Conservation (phyloP, 64 coral and sea anemone genomes). For the Montipora foliosa region DNA sequence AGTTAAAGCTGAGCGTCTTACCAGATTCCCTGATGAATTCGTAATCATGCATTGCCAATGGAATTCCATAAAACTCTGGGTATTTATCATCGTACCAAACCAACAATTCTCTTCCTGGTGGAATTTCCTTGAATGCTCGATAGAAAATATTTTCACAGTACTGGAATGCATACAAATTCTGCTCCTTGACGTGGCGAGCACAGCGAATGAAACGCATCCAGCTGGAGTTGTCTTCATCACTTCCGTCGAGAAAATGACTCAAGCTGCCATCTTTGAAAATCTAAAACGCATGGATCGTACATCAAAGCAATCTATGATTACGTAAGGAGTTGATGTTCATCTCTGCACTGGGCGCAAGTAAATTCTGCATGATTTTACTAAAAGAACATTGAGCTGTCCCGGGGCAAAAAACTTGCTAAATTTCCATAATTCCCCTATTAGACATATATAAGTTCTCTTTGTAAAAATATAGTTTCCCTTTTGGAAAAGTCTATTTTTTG, state of each 20-base stretch:
- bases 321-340: no score
- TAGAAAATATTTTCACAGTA: slow-evolving; percentile 86
- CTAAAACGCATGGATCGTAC: slow-evolving; percentile 7
- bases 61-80: slow-evolving; percentile 75
- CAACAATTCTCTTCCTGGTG: slow-evolving; percentile 55
- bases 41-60: slow-evolving; percentile 71
- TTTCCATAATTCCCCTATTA: no score
- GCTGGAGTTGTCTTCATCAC: slow-evolving; percentile 79
- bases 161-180: slow-evolving; percentile 81
- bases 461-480: no score
- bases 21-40: slow-evolving; percentile 38
- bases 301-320: no score
- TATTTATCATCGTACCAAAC: slow-evolving; percentile 92
- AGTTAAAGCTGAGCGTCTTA: not conserved
- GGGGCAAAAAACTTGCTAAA: no score
- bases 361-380: no score
- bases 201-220: slow-evolving; percentile 92
- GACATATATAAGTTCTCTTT: no score
- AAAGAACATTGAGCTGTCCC: no score
- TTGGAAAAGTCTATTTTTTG: no score
- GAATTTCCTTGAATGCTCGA: slow-evolving; percentile 74
- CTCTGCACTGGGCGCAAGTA: no score
- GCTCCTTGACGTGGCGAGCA: slow-evolving; percentile 68
- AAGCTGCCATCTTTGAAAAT: slow-evolving; percentile 81
- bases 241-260: slow-evolving; percentile 69